A percentile compares a stretch with the other conserved stretches of the same genome.
Evolutionary conservation across 2,797 vertebrate genomes (phyloP).

Genomic region (Aselliscus stoliczkanus): DNA sequence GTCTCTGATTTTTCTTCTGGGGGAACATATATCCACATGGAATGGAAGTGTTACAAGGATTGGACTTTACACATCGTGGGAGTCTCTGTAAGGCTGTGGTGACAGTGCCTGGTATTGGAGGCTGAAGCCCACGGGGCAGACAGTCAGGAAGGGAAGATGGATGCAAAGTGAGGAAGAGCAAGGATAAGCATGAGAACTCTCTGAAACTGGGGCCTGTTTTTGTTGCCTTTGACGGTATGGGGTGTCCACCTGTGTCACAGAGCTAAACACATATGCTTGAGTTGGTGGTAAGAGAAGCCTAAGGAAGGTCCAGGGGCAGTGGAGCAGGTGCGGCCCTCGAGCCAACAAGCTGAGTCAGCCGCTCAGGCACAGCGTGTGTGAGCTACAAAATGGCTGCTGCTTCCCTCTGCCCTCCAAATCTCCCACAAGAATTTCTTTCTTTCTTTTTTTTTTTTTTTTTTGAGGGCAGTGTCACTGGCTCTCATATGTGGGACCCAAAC

Average conservation of each 20-base stretch:
- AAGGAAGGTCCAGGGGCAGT: not conserved
- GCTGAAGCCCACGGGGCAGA: not conserved
- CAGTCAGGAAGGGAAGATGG: not conserved
- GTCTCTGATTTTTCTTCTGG: not conserved
- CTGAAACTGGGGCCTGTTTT: not conserved
- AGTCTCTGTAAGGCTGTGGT: not conserved
- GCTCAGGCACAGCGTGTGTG: fast-evolving
- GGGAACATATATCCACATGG: not conserved
- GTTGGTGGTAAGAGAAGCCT: not conserved
- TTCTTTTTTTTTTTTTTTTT: no score
- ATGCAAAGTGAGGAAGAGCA: not conserved
- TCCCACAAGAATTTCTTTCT: not conserved
- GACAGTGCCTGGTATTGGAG: not conserved
- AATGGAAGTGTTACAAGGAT: not conserved
- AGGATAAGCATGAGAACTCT: not conserved
- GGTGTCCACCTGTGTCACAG: not conserved
- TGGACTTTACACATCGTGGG: not conserved
- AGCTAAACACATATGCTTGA: not conserved
- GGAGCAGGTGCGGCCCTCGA: not conserved
- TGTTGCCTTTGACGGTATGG: not conserved
- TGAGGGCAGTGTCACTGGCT: no score
- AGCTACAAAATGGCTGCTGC: not conserved
- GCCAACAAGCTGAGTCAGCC: fast-evolving
- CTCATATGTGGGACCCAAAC: no score
- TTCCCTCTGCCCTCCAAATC: not conserved